Percentiles rank a stretch among this genome's conserved stretches.
Conservation (phyloP, 1,140 invertebrate genomes). For the Drosophila ironensis region DNA sequence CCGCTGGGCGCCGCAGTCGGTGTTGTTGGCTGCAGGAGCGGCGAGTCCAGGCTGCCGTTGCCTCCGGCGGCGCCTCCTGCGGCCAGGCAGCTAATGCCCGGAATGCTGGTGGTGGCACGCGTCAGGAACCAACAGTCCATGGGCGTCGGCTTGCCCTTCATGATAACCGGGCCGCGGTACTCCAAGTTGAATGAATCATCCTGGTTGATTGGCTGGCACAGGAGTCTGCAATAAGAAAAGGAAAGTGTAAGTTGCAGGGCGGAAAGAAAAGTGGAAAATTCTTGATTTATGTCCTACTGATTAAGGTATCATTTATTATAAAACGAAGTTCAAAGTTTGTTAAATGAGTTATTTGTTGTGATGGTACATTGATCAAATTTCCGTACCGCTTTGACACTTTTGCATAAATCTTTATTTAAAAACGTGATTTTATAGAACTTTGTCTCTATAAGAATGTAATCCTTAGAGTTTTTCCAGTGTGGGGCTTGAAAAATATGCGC, state of each 20-base stretch:
- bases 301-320: too few relatives aligned
- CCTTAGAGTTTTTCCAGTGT: neutral
- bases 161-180: constrained; percentile 95
- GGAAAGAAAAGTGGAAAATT: neutral
- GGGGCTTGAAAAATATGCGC: neutral
- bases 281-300: constrained; percentile 18
- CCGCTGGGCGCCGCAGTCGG: constrained; percentile 42
- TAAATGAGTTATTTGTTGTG: neutral
- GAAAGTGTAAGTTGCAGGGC: neutral
- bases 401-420: neutral
- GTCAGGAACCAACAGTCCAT: constrained; percentile 97
- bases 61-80: constrained; percentile 38
- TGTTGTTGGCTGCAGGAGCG: constrained; percentile 61
- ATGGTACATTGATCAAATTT: neutral
- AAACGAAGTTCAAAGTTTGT: neutral
- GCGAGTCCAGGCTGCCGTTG: constrained; percentile 70
- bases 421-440: neutral
- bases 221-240: constrained; percentile 86
- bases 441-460: too few relatives aligned
- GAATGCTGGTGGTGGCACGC: constrained; percentile 77
- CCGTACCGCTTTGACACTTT: neutral
- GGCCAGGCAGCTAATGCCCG: constrained; percentile 6
- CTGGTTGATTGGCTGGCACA: constrained; percentile 91
- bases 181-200: constrained; percentile 94
- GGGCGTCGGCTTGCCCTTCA: constrained; percentile 97